These are phyloP conservation scores for Cheilosia soror DNA, from an alignment of 2,888 invertebrate species.

Conservation along the genomic window DNA sequence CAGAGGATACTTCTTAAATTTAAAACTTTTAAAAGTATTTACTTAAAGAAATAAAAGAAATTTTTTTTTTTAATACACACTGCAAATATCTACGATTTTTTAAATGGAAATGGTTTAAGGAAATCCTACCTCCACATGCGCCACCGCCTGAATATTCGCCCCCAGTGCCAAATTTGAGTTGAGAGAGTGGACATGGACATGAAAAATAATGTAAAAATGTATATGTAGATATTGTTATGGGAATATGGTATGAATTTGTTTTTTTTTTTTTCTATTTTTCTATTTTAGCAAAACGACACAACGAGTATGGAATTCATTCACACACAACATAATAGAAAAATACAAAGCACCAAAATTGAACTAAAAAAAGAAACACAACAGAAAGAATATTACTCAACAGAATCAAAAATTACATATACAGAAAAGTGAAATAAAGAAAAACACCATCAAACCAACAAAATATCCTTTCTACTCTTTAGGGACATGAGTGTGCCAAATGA, in stretches of 20 bases:
- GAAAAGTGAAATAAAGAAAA: conserved; percentile 33
- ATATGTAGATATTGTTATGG: conserved; percentile 75
- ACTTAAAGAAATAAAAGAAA: conserved; percentile 44
- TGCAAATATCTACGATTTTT: conserved; percentile 63
- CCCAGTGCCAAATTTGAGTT: conserved; percentile 71
- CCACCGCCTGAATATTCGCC: conserved; percentile 75
- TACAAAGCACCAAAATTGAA: conserved; percentile 68
- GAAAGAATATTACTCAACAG: conserved; percentile 43
- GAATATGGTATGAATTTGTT: conserved; percentile 66
- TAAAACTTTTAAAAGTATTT: conserved; percentile 19
- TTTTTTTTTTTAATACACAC: conserved; percentile 19
- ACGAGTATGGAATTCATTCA: conserved; percentile 72
- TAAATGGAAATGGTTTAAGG: conserved; percentile 67
- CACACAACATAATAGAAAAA: conserved; percentile 68
- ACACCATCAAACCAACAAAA: conserved; percentile 27
- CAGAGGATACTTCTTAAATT: conserved; percentile 28
- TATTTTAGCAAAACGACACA: conserved; percentile 73
- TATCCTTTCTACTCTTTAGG: conserved; percentile 56
- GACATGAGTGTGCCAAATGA: conserved; percentile 56
- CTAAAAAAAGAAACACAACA: conserved; percentile 24
- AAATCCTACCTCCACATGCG: conserved; percentile 76
- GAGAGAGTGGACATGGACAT: conserved; percentile 73
- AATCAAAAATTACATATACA: conserved; percentile 28
- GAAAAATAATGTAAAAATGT: conserved; percentile 76
- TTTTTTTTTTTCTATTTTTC: conserved; percentile 41